These are phyloP conservation scores for Charaxes varanes DNA, from an alignment of 1,140 invertebrate species.

Conservation along the genomic window DNA sequence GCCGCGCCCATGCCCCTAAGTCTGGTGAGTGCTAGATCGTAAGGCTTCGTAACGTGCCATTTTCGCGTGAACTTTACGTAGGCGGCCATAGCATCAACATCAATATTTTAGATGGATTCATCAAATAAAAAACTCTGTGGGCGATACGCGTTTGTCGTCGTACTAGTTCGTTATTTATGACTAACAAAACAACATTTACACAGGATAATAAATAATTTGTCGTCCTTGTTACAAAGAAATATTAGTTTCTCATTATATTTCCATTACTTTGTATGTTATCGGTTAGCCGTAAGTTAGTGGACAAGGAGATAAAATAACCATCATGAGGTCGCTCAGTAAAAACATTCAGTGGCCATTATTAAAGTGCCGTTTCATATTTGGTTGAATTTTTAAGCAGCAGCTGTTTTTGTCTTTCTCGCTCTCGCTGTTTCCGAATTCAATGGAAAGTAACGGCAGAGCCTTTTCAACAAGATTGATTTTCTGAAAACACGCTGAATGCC, in stretches of 20 bases:
- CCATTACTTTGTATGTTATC: too few relatives aligned
- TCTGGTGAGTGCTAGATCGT: slow-evolving; percentile 66
- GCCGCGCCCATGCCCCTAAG: slow-evolving; percentile 68
- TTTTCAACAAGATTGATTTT: slow-evolving; percentile 23
- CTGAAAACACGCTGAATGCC: background rate
- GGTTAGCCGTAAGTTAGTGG: too few relatives aligned
- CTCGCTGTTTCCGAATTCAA: slow-evolving; percentile 20
- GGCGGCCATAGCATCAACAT: slow-evolving; percentile 7
- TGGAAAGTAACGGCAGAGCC: slow-evolving; percentile 14
- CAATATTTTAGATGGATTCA: background rate
- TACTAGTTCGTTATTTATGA: too few relatives aligned
- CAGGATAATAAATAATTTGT: too few relatives aligned
- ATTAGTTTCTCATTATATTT: too few relatives aligned
- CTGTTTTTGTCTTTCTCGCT: slow-evolving; percentile 17
- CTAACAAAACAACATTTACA: too few relatives aligned
- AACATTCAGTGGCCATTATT: slow-evolving; percentile 17
- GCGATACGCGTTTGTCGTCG: too few relatives aligned
- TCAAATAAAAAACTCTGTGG: too few relatives aligned
- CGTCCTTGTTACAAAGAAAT: too few relatives aligned
- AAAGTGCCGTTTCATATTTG: slow-evolving; percentile 16
- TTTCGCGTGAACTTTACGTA: slow-evolving; percentile 36
- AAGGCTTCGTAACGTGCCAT: slow-evolving; percentile 60
- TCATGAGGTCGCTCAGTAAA: too few relatives aligned
- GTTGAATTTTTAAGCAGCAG: slow-evolving; percentile 16
- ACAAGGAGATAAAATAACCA: too few relatives aligned